Evolutionary conservation across 2,888 invertebrate genomes (phyloP).

Genomic region (Pandemis heparana): DNA sequence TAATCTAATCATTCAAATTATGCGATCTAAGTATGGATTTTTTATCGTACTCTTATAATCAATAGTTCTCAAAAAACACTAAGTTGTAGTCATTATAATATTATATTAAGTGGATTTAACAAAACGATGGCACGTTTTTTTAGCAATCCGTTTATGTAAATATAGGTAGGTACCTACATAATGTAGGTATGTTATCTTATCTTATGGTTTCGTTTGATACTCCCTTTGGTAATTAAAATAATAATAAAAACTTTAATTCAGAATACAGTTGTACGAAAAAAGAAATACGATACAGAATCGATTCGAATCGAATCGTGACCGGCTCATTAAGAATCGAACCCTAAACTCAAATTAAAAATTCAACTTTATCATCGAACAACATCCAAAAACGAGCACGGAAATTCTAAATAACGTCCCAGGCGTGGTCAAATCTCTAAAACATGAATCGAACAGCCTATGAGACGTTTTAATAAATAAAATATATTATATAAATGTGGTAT

Average conservation of each 20-base stretch:
- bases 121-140: no score
- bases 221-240: neutral
- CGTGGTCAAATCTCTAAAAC: neutral
- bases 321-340: slow-evolving; percentile 12
- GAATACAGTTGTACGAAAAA: neutral
- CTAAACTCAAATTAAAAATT: slow-evolving; percentile 12
- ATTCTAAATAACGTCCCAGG: neutral
- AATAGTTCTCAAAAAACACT: no score
- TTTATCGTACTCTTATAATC: no score
- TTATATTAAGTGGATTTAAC: no score
- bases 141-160: no score
- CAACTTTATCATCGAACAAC: neutral
- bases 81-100: no score
- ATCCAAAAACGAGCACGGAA: neutral
- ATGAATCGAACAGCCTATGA: neutral
- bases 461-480: neutral
- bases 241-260: neutral
- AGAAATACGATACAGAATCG: neutral
- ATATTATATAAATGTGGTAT: no score
- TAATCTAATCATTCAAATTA: no score
- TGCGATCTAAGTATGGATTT: no score
- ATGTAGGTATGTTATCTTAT: no score
- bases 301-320: slow-evolving; percentile 11
- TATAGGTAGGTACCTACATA: no score
- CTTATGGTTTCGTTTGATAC: neutral